These are phyloP conservation scores for Leptocoma aspasia DNA, from an alignment of 2,113 vertebrate species.

Conservation along the genomic window DNA sequence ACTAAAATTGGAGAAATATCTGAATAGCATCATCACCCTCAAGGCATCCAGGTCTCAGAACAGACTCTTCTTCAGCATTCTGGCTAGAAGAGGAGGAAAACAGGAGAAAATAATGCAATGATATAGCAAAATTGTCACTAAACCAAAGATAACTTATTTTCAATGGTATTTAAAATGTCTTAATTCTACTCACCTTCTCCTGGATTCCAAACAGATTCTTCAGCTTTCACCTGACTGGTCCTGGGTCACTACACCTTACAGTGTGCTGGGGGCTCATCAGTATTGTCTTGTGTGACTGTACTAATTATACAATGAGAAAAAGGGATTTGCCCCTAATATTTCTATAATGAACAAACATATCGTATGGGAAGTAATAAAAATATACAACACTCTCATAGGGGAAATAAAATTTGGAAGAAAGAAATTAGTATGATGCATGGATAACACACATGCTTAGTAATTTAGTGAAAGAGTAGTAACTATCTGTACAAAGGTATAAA, in stretches of 20 bases:
- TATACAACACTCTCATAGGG: not conserved
- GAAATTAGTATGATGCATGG: not conserved
- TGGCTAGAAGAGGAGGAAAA: slow-evolving; percentile 23
- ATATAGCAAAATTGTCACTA: not conserved
- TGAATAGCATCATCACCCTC: slow-evolving; percentile 5
- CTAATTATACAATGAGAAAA: not conserved
- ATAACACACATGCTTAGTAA: not conserved
- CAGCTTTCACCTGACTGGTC: slow-evolving; percentile 25
- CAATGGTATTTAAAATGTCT: not conserved
- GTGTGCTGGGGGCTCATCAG: not conserved
- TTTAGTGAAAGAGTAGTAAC: not conserved
- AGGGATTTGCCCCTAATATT: not conserved
- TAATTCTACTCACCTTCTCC: slow-evolving; percentile 31
- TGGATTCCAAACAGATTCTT: slow-evolving; percentile 10
- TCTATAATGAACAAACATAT: not conserved
- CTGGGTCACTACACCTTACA: not conserved
- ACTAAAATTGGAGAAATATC: not conserved
- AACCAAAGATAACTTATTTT: not conserved
- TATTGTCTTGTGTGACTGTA: not conserved
- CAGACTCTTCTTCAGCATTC: slow-evolving; percentile 1
- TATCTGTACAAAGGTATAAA: not conserved
- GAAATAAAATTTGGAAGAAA: not conserved
- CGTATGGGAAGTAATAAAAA: not conserved
- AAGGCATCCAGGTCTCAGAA: slow-evolving; percentile 16
- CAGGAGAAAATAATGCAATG: slow-evolving; percentile 27